phyloP scores from a whole-genome alignment of 2,797 vertebrate species.

The Xiphorhynchus erythropygius region DNA sequence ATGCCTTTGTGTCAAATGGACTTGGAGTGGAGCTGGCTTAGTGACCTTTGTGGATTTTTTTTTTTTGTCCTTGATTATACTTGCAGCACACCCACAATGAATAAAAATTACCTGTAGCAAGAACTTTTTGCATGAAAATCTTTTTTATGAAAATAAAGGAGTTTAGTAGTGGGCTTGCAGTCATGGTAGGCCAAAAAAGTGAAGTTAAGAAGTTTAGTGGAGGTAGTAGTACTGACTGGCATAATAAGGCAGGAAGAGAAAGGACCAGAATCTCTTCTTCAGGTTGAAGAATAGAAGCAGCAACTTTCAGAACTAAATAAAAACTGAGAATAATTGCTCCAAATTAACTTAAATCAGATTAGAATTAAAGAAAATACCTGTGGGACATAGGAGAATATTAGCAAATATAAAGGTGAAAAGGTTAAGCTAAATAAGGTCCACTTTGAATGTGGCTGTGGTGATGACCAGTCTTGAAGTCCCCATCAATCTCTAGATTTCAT shows the following conservation, averaged over 20 bases:
- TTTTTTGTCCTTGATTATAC: neutral
- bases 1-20: slow-evolving; percentile 13
- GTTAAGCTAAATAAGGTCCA: neutral
- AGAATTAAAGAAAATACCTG: neutral
- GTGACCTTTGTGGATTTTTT: neutral
- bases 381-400: neutral
- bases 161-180: neutral
- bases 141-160: neutral
- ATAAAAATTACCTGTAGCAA: slow-evolving; percentile 1
- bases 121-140: neutral
- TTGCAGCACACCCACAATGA: neutral
- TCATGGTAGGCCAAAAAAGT: neutral
- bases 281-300: neutral
- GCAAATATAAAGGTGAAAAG: neutral
- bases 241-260: neutral
- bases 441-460: neutral
- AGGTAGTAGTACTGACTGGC: neutral
- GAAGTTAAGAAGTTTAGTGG: neutral
- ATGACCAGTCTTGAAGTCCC: neutral
- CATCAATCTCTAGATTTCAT: fast-evolving
- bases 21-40: neutral
- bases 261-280: neutral
- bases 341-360: neutral
- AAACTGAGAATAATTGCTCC: neutral
- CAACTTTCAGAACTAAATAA: neutral